phyloP scores from a whole-genome alignment of 2,797 vertebrate genomes.

The Sebastes cheni region DNA sequence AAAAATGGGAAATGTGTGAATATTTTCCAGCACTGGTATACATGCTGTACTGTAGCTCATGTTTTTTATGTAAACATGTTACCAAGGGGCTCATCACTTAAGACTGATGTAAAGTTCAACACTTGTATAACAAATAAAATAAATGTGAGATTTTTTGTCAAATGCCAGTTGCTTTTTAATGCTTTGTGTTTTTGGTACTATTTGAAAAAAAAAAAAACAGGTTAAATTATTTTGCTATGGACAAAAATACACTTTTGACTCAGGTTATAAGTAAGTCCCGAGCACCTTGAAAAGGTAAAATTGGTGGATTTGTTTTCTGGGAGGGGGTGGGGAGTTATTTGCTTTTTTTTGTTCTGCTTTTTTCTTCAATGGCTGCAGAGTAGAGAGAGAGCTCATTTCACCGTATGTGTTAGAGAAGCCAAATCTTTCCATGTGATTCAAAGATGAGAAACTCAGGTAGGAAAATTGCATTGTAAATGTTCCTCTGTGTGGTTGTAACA shows the following conservation, averaged over 20 bases:
- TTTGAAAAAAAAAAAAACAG: slow-evolving; percentile 48
- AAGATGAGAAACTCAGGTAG: slow-evolving; percentile 84
- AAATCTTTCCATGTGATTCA: slow-evolving; percentile 81
- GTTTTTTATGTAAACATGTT: slow-evolving; percentile 95
- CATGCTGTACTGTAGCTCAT: slow-evolving; percentile 87
- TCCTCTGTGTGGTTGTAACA: slow-evolving; percentile 82
- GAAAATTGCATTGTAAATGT: slow-evolving; percentile 83
- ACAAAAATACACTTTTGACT: slow-evolving; percentile 75
- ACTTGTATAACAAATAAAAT: slow-evolving; percentile 99
- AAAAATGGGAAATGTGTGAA: slow-evolving; percentile 89
- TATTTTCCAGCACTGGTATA: slow-evolving; percentile 91
- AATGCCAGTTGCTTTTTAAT: slow-evolving; percentile 80
- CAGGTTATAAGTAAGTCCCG: slow-evolving; percentile 75
- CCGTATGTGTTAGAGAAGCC: slow-evolving; percentile 77
- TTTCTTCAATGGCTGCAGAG: slow-evolving; percentile 62
- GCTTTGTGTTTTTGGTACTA: slow-evolving; percentile 71
- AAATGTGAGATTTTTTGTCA: slow-evolving; percentile 99
- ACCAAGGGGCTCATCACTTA: slow-evolving; percentile 97
- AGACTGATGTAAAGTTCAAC: slow-evolving; percentile 99
- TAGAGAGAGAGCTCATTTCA: slow-evolving; percentile 70
- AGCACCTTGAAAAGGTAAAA: slow-evolving; percentile 66
- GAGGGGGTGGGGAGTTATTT: slow-evolving; percentile 39
- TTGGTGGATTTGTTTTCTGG: slow-evolving; percentile 48
- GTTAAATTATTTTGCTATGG: slow-evolving; percentile 72
- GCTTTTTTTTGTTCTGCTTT: slow-evolving; percentile 48